Conservation (phyloP, 2,888 invertebrate genomes). For the Eupithecia insigniata region DNA sequence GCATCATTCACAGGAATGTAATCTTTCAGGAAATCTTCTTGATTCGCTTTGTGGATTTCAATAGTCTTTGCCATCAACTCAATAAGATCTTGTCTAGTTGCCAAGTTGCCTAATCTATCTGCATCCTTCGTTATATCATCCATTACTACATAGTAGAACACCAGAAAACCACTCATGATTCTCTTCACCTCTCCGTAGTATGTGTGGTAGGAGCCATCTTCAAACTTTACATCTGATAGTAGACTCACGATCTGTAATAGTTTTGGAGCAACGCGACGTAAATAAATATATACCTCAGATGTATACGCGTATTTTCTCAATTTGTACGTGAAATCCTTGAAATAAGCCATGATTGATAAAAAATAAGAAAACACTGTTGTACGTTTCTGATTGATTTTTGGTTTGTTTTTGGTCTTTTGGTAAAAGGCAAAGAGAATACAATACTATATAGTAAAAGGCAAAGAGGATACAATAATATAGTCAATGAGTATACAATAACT, state of each 20-base stretch:
- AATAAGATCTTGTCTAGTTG: slow-evolving; percentile 51
- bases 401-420: no score
- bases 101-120: slow-evolving; percentile 49
- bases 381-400: no score
- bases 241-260: slow-evolving; percentile 54
- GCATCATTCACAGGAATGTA: slow-evolving; percentile 52
- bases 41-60: slow-evolving; percentile 50
- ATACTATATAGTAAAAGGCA: no score
- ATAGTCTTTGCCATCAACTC: slow-evolving; percentile 56
- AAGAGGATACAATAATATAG: no score
- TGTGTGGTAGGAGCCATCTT: slow-evolving; percentile 55
- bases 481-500: no score
- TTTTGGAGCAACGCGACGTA: slow-evolving; percentile 54
- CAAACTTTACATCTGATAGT: slow-evolving; percentile 51
- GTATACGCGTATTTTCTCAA: slow-evolving; percentile 52
- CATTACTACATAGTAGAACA: slow-evolving; percentile 55
- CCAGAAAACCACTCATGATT: slow-evolving; percentile 57
- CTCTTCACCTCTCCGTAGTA: slow-evolving; percentile 66
- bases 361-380: background rate
- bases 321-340: slow-evolving; percentile 60
- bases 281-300: slow-evolving; percentile 51
- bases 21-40: slow-evolving; percentile 53
- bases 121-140: slow-evolving; percentile 56
- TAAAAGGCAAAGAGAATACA: no score
- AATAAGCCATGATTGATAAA: slow-evolving; percentile 25